A percentile compares a stretch with the other conserved stretches of the same genome.
Evolutionary conservation across 1,140 invertebrate genomes (phyloP).

Genomic region (Intoshia linei): DNA sequence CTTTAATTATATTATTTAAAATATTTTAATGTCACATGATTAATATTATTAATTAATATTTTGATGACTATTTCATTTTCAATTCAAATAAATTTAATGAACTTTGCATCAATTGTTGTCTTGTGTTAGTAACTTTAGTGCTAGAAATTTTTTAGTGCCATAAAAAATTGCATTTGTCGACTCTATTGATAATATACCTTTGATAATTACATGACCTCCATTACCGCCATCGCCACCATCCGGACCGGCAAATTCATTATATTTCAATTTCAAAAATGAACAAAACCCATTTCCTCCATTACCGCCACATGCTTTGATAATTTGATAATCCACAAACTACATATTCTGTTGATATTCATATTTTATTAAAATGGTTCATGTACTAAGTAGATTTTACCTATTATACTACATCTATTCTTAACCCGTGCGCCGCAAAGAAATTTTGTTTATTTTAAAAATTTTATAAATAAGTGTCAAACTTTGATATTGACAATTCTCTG

Average conservation of each 20-base stretch:
- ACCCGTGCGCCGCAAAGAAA: not conserved
- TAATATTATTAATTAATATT: too few species aligned
- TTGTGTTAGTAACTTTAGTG: too few species aligned
- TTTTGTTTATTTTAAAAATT: not conserved
- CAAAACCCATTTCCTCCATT: conserved; percentile 63
- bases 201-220: conserved; percentile 71
- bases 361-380: not conserved
- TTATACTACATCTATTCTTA: not conserved
- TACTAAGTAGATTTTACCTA: not conserved
- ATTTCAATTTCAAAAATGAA: conserved; percentile 41
- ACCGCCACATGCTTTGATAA: conserved; percentile 32
- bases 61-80: too few species aligned
- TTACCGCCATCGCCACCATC: conserved; percentile 81
- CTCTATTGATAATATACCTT: conserved; percentile 30
- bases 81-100: too few species aligned
- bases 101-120: too few species aligned
- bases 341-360: conserved; percentile 7
- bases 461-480: not conserved
- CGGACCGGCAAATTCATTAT: conserved; percentile 54
- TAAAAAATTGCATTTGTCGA: too few species aligned
- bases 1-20: too few species aligned
- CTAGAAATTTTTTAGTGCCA: too few species aligned
- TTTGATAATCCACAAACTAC: conserved; percentile 13
- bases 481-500: not conserved
- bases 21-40: too few species aligned